Evolutionary conservation across 2,888 invertebrate species (phyloP).

Genomic region (Drosophila meridiana): DNA sequence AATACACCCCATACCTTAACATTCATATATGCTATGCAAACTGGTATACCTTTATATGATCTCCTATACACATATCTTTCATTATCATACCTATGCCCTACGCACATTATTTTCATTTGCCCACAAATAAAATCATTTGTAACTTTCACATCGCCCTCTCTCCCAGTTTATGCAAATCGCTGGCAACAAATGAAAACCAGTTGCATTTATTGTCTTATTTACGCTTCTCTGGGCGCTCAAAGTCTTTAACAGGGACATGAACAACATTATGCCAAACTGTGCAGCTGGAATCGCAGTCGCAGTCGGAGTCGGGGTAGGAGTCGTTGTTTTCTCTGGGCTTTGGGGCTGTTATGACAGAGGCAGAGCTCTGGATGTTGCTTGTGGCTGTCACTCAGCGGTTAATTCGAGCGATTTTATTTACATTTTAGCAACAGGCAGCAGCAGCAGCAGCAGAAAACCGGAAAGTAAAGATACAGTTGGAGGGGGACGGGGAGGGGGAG

Average conservation of each 20-base stretch:
- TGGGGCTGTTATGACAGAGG: slow-evolving; percentile 56
- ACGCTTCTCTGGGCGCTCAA: slow-evolving; percentile 43
- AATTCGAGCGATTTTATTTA: slow-evolving; percentile 77
- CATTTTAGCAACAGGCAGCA: slow-evolving; percentile 62
- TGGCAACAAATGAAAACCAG: slow-evolving; percentile 45
- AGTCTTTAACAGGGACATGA: slow-evolving; percentile 31
- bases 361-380: slow-evolving; percentile 50
- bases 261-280: slow-evolving; percentile 25
- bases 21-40: neutral
- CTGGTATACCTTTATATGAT: neutral
- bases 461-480: slow-evolving; percentile 43
- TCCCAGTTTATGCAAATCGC: slow-evolving; percentile 19
- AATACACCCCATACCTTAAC: neutral
- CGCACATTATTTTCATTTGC: neutral
- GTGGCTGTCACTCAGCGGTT: slow-evolving; percentile 76
- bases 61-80: neutral
- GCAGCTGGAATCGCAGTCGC: slow-evolving; percentile 7
- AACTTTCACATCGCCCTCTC: neutral
- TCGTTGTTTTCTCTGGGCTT: slow-evolving; percentile 7
- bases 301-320: slow-evolving; percentile 3
- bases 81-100: neutral
- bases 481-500: neutral
- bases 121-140: neutral
- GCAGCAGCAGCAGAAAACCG: slow-evolving; percentile 48
- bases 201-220: slow-evolving; percentile 64